Percentiles rank a stretch among this genome's conserved stretches.
Evolutionary conservation across 2,113 vertebrate species (phyloP).

Genomic region (Lucifuga dentata): DNA sequence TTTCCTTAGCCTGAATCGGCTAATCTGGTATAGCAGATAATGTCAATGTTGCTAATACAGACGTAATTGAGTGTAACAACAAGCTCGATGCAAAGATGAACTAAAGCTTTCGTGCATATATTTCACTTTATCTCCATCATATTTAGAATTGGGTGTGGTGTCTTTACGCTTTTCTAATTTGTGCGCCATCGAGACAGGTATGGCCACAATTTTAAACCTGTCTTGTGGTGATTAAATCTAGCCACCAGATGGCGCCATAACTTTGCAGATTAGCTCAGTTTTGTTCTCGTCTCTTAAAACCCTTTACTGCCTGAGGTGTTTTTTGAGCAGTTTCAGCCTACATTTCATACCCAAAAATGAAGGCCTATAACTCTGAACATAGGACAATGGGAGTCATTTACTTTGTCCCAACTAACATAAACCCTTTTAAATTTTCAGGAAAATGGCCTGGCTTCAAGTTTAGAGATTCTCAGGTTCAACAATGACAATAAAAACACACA

Average conservation of each 20-base stretch:
- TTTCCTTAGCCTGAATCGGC: background rate
- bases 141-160: accelerated
- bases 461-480: no score
- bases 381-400: no score
- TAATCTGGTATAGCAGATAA: background rate
- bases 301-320: no score
- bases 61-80: background rate
- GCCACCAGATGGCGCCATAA: constrained; percentile 46
- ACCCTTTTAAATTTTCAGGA: no score
- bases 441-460: no score
- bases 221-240: background rate
- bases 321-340: no score
- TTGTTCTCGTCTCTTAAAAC: background rate
- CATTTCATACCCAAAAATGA: no score
- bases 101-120: background rate
- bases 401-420: no score
- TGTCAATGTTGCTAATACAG: background rate
- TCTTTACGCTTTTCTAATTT: background rate
- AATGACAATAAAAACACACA: no score
- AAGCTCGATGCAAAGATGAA: background rate
- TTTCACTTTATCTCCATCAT: accelerated
- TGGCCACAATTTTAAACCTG: no score
- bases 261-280: background rate
- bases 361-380: no score
- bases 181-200: no score